Evolutionary conservation across 2,797 vertebrate genomes (phyloP).

Genomic region (Premnoplex brunnescens): DNA sequence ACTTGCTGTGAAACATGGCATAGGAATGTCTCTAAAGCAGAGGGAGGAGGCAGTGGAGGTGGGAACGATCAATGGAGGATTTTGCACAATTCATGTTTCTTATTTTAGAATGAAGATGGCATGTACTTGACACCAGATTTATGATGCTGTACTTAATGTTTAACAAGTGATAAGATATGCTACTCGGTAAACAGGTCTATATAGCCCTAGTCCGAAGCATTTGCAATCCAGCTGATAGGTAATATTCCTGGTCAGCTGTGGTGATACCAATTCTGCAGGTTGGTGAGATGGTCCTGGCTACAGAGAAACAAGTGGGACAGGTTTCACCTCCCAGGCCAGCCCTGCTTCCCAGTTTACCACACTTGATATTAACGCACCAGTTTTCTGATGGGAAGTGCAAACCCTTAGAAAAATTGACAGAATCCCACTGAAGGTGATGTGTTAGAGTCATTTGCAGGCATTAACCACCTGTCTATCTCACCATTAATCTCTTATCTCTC

Average conservation of each 20-base stretch:
- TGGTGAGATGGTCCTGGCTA: neutral
- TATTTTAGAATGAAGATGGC: neutral
- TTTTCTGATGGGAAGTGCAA: neutral
- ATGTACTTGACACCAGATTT: neutral
- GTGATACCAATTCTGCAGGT: neutral
- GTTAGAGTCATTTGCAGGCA: neutral
- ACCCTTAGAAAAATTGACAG: neutral
- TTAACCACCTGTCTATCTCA: neutral
- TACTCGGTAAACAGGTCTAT: neutral
- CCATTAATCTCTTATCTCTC: neutral
- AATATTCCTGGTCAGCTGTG: neutral
- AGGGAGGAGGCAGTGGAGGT: neutral
- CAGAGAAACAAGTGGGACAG: neutral
- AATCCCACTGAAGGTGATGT: neutral
- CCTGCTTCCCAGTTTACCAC: rapidly evolving
- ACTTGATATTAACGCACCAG: rapidly evolving
- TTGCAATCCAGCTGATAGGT: neutral
- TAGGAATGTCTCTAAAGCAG: neutral
- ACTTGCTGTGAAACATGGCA: neutral
- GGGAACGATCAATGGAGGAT: neutral
- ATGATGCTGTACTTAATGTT: constrained; percentile 18
- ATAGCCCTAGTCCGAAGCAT: neutral
- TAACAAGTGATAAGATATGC: constrained; percentile 11
- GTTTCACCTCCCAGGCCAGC: neutral
- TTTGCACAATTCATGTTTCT: neutral